These are phyloP conservation scores for Saguinus imperator DNA, from an alignment of 2,113 vertebrate genomes.

Conservation along the genomic window DNA sequence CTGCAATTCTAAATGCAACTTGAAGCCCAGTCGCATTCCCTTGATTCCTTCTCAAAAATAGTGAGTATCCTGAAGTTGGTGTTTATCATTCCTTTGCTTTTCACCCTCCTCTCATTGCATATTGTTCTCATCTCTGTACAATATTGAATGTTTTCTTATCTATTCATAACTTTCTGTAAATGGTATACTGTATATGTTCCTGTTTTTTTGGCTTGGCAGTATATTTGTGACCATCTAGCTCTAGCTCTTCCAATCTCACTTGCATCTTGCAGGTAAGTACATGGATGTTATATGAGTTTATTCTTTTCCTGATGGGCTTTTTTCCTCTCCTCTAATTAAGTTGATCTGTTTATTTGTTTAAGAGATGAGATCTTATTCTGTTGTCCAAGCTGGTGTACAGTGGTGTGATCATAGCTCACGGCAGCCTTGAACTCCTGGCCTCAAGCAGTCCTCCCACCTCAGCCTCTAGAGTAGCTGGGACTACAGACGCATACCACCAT, in stretches of 20 bases:
- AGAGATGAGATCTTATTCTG: no score
- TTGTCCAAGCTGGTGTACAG: no score
- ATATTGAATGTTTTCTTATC: background rate
- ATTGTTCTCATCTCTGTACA: background rate
- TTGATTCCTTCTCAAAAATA: background rate
- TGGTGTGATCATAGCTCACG: background rate
- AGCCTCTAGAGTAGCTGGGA: background rate
- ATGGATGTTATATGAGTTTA: background rate
- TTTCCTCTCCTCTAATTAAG: background rate
- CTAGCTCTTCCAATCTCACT: background rate
- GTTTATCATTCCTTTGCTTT: background rate
- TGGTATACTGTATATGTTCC: background rate
- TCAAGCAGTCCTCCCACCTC: background rate
- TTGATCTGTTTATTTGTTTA: background rate
- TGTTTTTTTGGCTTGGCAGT: background rate
- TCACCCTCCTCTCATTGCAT: background rate
- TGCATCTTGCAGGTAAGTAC: background rate
- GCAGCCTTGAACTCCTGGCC: background rate
- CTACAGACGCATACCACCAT: background rate
- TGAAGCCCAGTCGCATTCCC: background rate
- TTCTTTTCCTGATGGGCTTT: background rate
- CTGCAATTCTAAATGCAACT: background rate
- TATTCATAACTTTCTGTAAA: background rate
- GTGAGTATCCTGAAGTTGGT: background rate
- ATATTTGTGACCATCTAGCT: background rate